Evolutionary conservation across 2,888 invertebrate genomes (phyloP), one percentile per base, ranked within the genome.

Genomic region (Steinernema carpocapsae): DNA sequence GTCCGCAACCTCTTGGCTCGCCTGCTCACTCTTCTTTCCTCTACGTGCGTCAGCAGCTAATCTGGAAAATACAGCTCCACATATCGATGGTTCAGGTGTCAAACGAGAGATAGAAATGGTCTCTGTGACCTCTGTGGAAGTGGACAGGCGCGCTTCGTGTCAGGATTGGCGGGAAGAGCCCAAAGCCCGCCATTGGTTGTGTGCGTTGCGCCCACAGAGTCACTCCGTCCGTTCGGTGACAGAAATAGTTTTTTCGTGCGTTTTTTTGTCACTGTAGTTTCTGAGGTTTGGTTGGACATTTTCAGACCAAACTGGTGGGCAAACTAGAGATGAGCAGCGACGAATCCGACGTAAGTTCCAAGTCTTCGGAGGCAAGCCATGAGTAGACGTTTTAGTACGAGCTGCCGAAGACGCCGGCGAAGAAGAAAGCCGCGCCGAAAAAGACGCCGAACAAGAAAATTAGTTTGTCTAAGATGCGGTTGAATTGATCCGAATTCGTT

Each of bases 381-480:
- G 3, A 17, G 3, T n/a, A 29, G 64, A 12, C 6, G 4, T 32
- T 64, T 64, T 32, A 64, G 64, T 64, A 64, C 19, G 64, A 71
- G 45, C 1, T 48, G 51, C 2, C 42, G n/a, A 29, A 71, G 24
- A 51, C 48, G 7, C 48, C 71, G 24, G 71, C 19, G 22, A 45
- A 43, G 46, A 51, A 72, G 26, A 72, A 72, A 24, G 24, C 48
- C 3, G 72, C 48, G 1, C 72, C 72, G 1, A 74, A 46, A n/a
- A 74, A 37, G 43, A 37, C 48, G 1, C 22, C 19, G 12, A 52
- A 72, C 19, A 70, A 74, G 70, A 72, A 51, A 72, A 72, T 29
- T n/a, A 51, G 42, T 42, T 10, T 2, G 52, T 46, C 43, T 46
- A 4, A 37, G 12, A 22, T 43, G 7, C 29, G 2, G 4, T 4